Evolutionary conservation across 2,888 invertebrate species (phyloP).

Genomic region (Pachycephus smyrnensis): DNA sequence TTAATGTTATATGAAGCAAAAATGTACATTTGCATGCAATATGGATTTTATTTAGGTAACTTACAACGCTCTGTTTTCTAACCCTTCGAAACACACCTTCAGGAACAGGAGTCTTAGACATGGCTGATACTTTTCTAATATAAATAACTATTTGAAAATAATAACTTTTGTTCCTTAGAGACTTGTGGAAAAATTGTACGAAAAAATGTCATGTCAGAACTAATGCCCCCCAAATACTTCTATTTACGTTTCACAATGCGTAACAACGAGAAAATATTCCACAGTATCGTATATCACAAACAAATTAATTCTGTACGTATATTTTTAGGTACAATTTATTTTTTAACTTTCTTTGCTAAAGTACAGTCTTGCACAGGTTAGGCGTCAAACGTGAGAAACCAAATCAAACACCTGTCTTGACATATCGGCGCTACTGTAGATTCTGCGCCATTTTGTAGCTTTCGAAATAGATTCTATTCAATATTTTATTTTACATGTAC

Average conservation of each 20-base stretch:
- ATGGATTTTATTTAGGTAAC: background rate
- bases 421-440: background rate
- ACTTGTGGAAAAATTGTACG: no score
- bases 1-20: background rate
- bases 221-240: background rate
- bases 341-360: background rate
- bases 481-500: background rate
- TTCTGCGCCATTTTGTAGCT: background rate
- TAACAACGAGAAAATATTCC: background rate
- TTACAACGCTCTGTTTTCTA: background rate
- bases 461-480: background rate
- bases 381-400: background rate
- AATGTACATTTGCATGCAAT: background rate
- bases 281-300: background rate
- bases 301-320: background rate
- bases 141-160: background rate
- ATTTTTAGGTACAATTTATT: background rate
- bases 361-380: background rate
- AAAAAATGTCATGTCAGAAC: background rate
- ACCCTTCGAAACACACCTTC: background rate
- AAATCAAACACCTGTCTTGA: background rate
- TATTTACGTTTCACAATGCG: background rate
- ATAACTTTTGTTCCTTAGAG: background rate
- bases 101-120: background rate
- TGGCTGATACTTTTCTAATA: background rate